Evolutionary conservation across 2,113 vertebrate species (phyloP), one percentile per base, ranked within the genome.

Genomic region (Lophochroa leadbeateri): DNA sequence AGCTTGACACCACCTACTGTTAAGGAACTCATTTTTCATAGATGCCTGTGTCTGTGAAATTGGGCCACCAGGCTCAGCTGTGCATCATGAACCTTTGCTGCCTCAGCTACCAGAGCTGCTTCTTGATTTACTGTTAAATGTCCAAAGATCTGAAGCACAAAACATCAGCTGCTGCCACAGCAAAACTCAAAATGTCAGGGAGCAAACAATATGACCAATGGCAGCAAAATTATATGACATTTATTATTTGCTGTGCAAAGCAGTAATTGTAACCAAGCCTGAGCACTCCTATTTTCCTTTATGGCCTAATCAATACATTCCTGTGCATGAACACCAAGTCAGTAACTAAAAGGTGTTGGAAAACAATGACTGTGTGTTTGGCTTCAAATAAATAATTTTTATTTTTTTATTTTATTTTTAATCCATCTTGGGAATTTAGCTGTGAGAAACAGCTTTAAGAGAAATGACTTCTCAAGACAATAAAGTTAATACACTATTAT

Each of bases 151-250:
- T 37, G 57, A 53, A 94, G 61, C 33, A 65, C 65, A 91, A 57
- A 94, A 37, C 49, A 61, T 94, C 61, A 68, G 24, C 37, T 91
- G 95, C 94, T 94, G 83, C 65, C 69, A 78, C 76, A 92, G 86
- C 69, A 79, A 64, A 94, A 71, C 47, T 92, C 68, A 64, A 71
- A 79, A 78, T 11, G 6, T 52, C 90, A 86, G 52, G 52, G 39
- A 93, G 72, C 67, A 86, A 87, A 85, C 28, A 57, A 25, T 41
- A 84, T 21, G 41, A 71, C 67, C 49, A 71, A 69, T 6, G 13
- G 35, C 69, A 86, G 68, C 24, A 75, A 82, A 88, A 77, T 46
- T 68, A 71, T 43, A 31, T 31, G 5, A 8, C 74, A 86, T 68
- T 88, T 93, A 88, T 49, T 76, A 78, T 86, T 55, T 78, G 7